phyloP scores from a whole-genome alignment of 2,113 vertebrate species.

The Pachycephala philippinensis region DNA sequence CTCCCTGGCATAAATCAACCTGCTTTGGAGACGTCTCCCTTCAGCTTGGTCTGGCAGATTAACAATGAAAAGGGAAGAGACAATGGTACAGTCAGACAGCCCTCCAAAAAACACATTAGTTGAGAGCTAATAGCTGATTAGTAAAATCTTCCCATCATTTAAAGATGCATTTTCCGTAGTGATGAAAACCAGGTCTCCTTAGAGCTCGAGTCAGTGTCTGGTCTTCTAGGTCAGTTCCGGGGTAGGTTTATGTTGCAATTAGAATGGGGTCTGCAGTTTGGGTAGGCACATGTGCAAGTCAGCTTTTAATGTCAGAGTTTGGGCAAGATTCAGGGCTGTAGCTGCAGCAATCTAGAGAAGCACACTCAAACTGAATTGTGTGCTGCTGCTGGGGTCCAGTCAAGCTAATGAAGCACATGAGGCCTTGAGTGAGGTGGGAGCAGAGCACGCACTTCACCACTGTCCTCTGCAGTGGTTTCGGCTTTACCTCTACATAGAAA shows the following conservation, averaged over 20 bases:
- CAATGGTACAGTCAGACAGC: not conserved
- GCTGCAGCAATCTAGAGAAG: not conserved
- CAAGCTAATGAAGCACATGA: not conserved
- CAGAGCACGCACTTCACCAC: not conserved
- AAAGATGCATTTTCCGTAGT: constrained; percentile 20
- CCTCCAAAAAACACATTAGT: not conserved
- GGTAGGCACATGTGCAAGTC: not conserved
- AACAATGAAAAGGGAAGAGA: constrained; percentile 1
- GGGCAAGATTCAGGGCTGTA: not conserved
- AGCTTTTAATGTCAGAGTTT: not conserved
- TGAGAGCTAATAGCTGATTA: constrained; percentile 35
- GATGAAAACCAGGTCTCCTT: constrained; percentile 34
- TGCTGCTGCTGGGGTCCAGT: not conserved
- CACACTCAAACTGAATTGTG: not conserved
- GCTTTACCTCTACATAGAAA: not conserved
- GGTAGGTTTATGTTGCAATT: not conserved
- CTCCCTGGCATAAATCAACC: constrained; percentile 25
- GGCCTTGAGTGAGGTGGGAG: not conserved
- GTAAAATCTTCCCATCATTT: constrained; percentile 18
- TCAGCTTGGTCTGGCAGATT: not conserved
- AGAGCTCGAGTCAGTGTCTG: not conserved
- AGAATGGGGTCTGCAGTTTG: not conserved
- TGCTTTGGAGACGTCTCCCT: not conserved
- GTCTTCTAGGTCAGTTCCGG: not conserved
- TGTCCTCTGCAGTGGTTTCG: not conserved